Conservation (phyloP, 2,888 invertebrate species). For the Tetheella fluctuosa region DNA sequence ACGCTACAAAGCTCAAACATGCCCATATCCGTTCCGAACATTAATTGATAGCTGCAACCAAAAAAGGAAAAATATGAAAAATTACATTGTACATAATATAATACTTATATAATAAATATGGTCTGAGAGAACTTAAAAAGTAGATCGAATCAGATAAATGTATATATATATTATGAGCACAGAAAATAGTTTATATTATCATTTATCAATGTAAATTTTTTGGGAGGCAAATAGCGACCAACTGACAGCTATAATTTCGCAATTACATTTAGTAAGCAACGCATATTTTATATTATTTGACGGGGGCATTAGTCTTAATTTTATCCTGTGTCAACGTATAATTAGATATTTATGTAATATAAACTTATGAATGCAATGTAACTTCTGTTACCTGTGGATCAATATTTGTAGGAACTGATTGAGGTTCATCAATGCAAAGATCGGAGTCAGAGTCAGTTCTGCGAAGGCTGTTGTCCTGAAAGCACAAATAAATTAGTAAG, state of each 20-base stretch:
- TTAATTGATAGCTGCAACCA: constrained; percentile 82
- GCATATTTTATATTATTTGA: no score
- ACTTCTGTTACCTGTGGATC: constrained; percentile 70
- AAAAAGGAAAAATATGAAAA: constrained; percentile 58
- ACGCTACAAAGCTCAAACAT: constrained; percentile 78
- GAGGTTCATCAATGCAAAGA: constrained; percentile 90
- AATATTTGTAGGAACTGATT: constrained; percentile 68
- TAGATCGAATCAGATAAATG: constrained; percentile 18
- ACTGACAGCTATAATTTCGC: no score
- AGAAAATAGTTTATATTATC: background rate
- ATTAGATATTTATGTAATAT: constrained; percentile 13
- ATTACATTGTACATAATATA: constrained; percentile 28
- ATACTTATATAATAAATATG: constrained; percentile 25
- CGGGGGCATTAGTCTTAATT: background rate
- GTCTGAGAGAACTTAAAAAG: background rate
- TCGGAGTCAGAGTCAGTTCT: constrained; percentile 95
- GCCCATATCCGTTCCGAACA: constrained; percentile 82
- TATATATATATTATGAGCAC: background rate
- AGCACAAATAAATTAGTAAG: constrained; percentile 13
- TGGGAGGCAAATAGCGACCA: no score
- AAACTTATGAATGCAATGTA: constrained; percentile 15
- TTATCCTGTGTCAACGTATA: background rate
- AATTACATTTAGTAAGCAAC: no score
- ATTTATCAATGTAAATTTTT: no score
- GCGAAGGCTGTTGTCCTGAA: constrained; percentile 87